Evolutionary conservation across 2,113 vertebrate genomes (phyloP).

Genomic region (Calypte anna): DNA sequence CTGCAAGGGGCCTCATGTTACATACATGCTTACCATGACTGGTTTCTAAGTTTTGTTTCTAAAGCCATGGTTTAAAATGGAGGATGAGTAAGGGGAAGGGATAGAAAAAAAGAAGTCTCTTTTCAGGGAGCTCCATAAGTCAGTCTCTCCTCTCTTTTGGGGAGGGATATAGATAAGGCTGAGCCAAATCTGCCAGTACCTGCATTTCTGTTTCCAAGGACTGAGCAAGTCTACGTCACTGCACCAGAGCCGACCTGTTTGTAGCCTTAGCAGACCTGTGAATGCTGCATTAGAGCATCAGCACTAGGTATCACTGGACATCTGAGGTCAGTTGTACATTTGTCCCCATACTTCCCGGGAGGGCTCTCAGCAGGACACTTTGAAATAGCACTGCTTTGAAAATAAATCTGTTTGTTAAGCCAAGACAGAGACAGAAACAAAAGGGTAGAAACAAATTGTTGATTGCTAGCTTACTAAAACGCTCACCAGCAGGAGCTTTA

Average conservation of each 20-base stretch:
- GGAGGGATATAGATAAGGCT: not conserved
- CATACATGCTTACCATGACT: not conserved
- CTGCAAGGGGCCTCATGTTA: not conserved
- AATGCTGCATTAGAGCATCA: not conserved
- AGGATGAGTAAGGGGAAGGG: too few relatives aligned
- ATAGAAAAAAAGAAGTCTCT: not conserved
- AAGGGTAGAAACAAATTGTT: conserved; percentile 48
- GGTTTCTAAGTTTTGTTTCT: not conserved
- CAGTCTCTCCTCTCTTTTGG: not conserved
- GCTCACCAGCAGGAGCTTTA: conserved; percentile 42
- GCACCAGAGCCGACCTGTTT: not conserved
- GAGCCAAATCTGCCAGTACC: not conserved
- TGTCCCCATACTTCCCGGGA: not conserved
- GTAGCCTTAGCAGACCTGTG: not conserved
- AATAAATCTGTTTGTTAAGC: conserved; percentile 45
- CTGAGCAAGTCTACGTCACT: not conserved
- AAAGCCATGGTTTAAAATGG: not conserved
- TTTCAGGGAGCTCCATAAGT: not conserved
- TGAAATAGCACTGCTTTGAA: conserved; percentile 6
- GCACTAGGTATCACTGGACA: not conserved
- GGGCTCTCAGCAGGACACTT: not conserved
- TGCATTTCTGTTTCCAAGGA: not conserved
- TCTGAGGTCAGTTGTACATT: not conserved
- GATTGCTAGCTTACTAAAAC: conserved; percentile 52
- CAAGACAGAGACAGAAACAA: conserved; percentile 35